These are phyloP conservation scores for Actenoides hombroni DNA, from an alignment of 2,113 vertebrate genomes.

Conservation along the genomic window DNA sequence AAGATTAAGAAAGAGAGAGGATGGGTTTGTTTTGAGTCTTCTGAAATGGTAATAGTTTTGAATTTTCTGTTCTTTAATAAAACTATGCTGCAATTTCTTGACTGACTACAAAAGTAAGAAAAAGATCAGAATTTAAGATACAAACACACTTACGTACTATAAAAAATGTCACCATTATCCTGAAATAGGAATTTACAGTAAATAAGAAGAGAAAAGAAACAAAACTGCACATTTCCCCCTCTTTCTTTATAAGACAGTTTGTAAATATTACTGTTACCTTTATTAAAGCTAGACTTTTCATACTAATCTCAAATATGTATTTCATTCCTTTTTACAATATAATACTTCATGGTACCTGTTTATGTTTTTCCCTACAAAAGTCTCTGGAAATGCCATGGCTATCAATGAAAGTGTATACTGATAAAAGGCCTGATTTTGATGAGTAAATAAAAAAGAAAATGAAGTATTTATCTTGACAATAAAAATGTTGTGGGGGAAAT, in stretches of 20 bases:
- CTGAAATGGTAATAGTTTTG: conserved; percentile 2
- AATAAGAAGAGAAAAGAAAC: background rate
- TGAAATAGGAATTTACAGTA: background rate
- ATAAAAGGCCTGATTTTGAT: background rate
- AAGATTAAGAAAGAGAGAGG: background rate
- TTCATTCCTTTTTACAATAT: background rate
- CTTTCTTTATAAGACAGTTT: background rate
- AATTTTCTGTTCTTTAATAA: background rate
- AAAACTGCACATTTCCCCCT: background rate
- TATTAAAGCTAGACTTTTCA: background rate
- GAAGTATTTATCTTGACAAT: background rate
- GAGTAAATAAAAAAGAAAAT: background rate
- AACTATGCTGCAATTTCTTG: background rate
- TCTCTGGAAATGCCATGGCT: background rate
- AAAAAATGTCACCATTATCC: background rate
- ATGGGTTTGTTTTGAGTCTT: background rate
- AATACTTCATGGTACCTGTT: background rate
- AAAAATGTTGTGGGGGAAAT: background rate
- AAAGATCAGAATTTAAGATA: background rate
- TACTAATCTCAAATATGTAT: background rate
- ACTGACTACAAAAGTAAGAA: background rate
- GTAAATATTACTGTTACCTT: background rate
- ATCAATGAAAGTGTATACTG: background rate
- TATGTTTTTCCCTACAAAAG: background rate
- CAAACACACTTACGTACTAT: background rate